phyloP scores from a whole-genome alignment of 1,140 invertebrate genomes.

The Hycleus cichorii region DNA sequence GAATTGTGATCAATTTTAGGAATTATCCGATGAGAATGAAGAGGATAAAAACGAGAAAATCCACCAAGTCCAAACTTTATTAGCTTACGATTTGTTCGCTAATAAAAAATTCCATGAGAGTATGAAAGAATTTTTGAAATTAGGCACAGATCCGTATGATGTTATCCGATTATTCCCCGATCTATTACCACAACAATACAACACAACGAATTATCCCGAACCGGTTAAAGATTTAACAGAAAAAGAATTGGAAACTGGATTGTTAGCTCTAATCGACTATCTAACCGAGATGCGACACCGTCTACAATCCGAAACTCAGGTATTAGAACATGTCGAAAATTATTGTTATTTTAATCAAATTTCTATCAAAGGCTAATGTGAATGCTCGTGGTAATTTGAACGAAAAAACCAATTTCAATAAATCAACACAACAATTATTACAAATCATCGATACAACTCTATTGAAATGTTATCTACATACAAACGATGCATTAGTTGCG shows the following conservation, averaged over 20 bases:
- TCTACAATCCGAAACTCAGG: constrained; percentile 24
- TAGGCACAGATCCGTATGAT: constrained; percentile 87
- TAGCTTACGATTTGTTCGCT: constrained; percentile 85
- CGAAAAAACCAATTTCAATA: constrained; percentile 30
- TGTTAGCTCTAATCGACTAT: constrained; percentile 85
- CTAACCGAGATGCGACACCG: constrained; percentile 62
- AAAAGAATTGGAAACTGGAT: constrained; percentile 77
- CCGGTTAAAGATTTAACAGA: constrained; percentile 60
- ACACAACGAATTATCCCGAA: constrained; percentile 46
- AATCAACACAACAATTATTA: constrained; percentile 54
- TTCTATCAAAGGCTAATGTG: constrained; percentile 12
- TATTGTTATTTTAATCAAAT: constrained; percentile 1
- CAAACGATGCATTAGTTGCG: constrained; percentile 89
- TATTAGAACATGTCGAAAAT: neutral
- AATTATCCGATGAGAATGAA: constrained; percentile 71
- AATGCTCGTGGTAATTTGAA: constrained; percentile 39
- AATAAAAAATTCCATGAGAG: constrained; percentile 82
- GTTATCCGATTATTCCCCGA: constrained; percentile 92
- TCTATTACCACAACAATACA: constrained; percentile 64
- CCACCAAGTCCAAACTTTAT: constrained; percentile 80
- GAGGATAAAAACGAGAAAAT: constrained; percentile 75
- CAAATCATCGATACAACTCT: constrained; percentile 96
- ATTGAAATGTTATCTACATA: constrained; percentile 93
- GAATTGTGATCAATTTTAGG: constrained; percentile 49
- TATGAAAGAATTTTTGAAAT: constrained; percentile 82